Conservation (phyloP, 2,888 invertebrate species). For the Latrodectus elegans region DNA sequence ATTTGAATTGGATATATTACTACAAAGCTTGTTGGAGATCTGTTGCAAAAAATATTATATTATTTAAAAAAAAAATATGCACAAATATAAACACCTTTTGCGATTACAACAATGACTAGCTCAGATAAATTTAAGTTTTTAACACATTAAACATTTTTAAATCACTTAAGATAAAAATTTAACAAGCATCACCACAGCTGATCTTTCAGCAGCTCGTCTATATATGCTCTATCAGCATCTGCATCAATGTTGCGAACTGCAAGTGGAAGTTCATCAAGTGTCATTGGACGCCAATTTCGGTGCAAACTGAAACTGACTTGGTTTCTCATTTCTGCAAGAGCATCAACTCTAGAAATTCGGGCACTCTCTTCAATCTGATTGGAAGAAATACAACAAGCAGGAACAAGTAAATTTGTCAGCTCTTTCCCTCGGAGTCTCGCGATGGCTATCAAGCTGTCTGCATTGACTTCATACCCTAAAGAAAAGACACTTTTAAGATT, state of each 20-base stretch:
- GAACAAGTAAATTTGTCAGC: constrained; percentile 79
- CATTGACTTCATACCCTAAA: constrained; percentile 80
- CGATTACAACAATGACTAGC: constrained; percentile 65
- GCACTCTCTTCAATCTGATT: constrained; percentile 26
- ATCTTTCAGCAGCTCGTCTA: constrained; percentile 47
- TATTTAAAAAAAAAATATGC: constrained; percentile 31
- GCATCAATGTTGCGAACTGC: constrained; percentile 44
- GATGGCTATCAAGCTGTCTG: constrained; percentile 81
- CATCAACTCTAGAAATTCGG: constrained; percentile 1
- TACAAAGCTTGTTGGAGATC: not conserved
- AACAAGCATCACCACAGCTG: constrained; percentile 51
- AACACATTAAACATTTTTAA: constrained; percentile 27
- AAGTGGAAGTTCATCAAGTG: constrained; percentile 44
- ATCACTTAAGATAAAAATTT: constrained; percentile 20
- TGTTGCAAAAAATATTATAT: not conserved
- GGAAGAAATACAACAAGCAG: constrained; percentile 76
- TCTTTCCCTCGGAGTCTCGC: constrained; percentile 79
- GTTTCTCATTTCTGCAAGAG: constrained; percentile 27
- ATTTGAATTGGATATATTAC: not conserved
- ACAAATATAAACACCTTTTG: constrained; percentile 59
- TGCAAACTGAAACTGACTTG: constrained; percentile 48
- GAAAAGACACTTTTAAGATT: constrained; percentile 25
- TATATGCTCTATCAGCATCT: constrained; percentile 61
- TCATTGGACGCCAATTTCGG: constrained; percentile 51
- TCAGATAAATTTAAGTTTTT: constrained; percentile 32